These are phyloP conservation scores for Pholis gunnellus DNA, from an alignment of 2,113 vertebrate species.

Conservation along the genomic window DNA sequence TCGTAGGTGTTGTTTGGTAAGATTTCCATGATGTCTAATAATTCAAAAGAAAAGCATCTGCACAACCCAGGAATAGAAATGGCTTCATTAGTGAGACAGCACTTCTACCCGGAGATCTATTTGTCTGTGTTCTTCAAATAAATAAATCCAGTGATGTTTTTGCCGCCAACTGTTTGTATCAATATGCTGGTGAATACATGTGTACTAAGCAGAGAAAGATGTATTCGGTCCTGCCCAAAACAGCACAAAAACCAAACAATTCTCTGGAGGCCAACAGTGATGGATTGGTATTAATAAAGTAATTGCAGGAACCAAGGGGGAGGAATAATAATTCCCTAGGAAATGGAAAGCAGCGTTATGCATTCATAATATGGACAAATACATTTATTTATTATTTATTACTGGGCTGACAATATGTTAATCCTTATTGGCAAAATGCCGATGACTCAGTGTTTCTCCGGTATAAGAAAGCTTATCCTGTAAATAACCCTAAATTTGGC, in stretches of 20 bases:
- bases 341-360: not conserved
- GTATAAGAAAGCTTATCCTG: not conserved
- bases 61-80: not conserved
- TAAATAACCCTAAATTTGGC: not conserved
- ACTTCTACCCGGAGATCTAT: not conserved
- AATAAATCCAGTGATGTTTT: not conserved
- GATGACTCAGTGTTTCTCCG: not conserved
- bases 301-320: not conserved
- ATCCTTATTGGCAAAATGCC: not conserved
- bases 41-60: not conserved
- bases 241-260: not conserved
- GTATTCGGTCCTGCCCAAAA: not conserved
- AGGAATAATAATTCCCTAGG: not conserved
- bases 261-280: not conserved
- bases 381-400: not conserved
- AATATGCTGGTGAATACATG: accelerated
- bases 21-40: not conserved
- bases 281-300: not conserved
- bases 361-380: not conserved
- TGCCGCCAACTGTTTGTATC: not conserved
- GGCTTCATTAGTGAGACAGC: not conserved
- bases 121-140: not conserved
- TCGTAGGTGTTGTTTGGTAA: not conserved
- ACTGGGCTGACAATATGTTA: not conserved
- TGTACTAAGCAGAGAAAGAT: not conserved